Evolutionary conservation across 2,113 vertebrate species (phyloP).

Genomic region (Heptranchias perlo): DNA sequence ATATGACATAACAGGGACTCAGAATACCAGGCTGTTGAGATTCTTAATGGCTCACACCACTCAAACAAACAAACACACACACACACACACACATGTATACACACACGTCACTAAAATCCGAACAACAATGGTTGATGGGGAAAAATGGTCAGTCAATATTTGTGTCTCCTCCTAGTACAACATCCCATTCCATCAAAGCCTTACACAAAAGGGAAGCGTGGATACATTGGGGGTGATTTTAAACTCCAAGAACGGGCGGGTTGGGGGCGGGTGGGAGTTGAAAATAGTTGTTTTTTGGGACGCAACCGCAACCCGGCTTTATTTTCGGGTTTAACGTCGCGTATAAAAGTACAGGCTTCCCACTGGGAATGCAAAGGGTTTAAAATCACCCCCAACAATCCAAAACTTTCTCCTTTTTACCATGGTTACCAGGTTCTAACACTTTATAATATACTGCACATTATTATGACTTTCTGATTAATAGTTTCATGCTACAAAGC

Average conservation of each 20-base stretch:
- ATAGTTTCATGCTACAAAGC: not conserved
- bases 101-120: not conserved
- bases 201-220: not conserved
- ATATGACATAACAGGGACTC: not conserved
- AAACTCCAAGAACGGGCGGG: too few relatives aligned
- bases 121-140: not conserved
- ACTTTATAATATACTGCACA: not conserved
- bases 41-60: not conserved
- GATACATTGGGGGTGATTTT: too few relatives aligned
- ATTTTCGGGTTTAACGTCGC: too few relatives aligned
- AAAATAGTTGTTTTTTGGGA: too few relatives aligned
- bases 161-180: not conserved
- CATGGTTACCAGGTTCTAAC: not conserved
- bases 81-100: too few relatives aligned
- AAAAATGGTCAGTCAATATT: not conserved
- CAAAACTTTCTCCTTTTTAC: not conserved
- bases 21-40: not conserved
- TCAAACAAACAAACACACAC: too few relatives aligned
- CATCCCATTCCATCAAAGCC: not conserved
- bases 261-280: too few relatives aligned
- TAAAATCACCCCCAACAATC: not conserved
- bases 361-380: too few relatives aligned
- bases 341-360: too few relatives aligned
- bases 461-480: not conserved
- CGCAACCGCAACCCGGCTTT: too few relatives aligned